A percentile compares a stretch with the other conserved stretches of the same genome.
phyloP scores from a whole-genome alignment of 2,797 vertebrate genomes.

The Natrix natrix region DNA sequence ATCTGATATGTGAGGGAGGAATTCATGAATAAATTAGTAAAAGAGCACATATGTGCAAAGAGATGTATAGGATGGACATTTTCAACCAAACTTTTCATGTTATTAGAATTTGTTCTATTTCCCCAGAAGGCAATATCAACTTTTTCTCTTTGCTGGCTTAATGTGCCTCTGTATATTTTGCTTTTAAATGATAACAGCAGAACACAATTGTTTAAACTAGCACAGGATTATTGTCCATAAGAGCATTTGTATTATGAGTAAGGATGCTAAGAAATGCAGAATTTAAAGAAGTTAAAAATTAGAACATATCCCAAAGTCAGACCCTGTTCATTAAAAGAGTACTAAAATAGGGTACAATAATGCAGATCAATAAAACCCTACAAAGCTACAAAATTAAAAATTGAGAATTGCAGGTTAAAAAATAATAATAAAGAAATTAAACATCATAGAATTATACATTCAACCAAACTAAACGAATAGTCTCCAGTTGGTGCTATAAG shows the following conservation, averaged over 20 bases:
- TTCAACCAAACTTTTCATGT: constrained; percentile 69
- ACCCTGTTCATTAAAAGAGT: not conserved
- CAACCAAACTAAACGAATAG: not conserved
- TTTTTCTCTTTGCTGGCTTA: constrained; percentile 68
- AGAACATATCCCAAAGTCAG: constrained; percentile 30
- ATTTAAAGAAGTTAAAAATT: constrained; percentile 64
- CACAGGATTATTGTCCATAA: constrained; percentile 67
- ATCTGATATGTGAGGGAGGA: not conserved
- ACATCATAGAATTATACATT: not conserved
- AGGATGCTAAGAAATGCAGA: constrained; percentile 64
- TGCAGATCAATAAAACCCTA: not conserved
- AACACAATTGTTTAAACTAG: constrained; percentile 73
- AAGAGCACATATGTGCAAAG: not conserved
- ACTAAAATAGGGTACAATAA: not conserved
- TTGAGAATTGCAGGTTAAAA: not conserved
- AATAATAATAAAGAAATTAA: not conserved
- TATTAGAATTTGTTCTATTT: constrained; percentile 73
- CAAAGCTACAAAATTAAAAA: not conserved
- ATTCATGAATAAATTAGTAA: constrained; percentile 12
- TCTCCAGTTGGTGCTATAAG: not conserved
- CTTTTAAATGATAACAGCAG: constrained; percentile 73
- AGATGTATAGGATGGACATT: constrained; percentile 55
- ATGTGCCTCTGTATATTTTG: constrained; percentile 71
- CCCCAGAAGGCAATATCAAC: constrained; percentile 68
- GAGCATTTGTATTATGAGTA: constrained; percentile 68